These are phyloP conservation scores for Mixornis gularis DNA, from an alignment of 2,113 vertebrate genomes.

Conservation along the genomic window DNA sequence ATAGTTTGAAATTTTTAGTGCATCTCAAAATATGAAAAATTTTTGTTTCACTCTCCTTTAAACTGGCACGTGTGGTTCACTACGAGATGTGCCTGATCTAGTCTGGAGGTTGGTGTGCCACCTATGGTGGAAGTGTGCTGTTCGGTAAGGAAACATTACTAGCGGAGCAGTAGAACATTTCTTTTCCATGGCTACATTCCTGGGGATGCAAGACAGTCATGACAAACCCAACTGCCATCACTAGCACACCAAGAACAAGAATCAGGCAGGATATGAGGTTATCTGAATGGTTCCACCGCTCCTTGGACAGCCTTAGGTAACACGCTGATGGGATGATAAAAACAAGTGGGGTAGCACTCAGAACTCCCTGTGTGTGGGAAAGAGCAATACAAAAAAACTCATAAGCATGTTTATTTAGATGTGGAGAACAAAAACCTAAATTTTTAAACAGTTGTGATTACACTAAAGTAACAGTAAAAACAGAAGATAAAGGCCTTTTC, in stretches of 20 bases:
- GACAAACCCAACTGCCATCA: slow-evolving; percentile 84
- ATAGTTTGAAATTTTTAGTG: neutral
- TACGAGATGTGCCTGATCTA: neutral
- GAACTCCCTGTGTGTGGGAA: slow-evolving; percentile 77
- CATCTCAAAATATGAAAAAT: neutral
- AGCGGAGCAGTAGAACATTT: slow-evolving; percentile 88
- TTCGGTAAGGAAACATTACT: slow-evolving; percentile 73
- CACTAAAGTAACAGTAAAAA: neutral
- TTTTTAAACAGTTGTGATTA: neutral
- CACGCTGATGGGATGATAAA: slow-evolving; percentile 93
- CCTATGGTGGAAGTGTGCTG: slow-evolving; percentile 58
- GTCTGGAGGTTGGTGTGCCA: neutral
- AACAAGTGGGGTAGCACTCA: slow-evolving; percentile 89
- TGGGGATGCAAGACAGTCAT: slow-evolving; percentile 80
- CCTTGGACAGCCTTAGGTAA: slow-evolving; percentile 84
- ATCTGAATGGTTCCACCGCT: slow-evolving; percentile 79
- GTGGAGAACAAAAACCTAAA: neutral
- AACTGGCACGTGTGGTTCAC: neutral
- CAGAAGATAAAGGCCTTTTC: neutral
- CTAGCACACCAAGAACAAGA: slow-evolving; percentile 77
- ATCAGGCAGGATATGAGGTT: slow-evolving; percentile 78
- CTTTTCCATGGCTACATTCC: slow-evolving; percentile 86
- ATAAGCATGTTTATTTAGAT: neutral
- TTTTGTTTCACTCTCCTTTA: neutral
- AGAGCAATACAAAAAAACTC: neutral